A percentile compares a stretch with the other conserved stretches of the same genome.
Conservation (phyloP, 2,888 invertebrate genomes). For the Spatulosminthurus flaviceps region DNA sequence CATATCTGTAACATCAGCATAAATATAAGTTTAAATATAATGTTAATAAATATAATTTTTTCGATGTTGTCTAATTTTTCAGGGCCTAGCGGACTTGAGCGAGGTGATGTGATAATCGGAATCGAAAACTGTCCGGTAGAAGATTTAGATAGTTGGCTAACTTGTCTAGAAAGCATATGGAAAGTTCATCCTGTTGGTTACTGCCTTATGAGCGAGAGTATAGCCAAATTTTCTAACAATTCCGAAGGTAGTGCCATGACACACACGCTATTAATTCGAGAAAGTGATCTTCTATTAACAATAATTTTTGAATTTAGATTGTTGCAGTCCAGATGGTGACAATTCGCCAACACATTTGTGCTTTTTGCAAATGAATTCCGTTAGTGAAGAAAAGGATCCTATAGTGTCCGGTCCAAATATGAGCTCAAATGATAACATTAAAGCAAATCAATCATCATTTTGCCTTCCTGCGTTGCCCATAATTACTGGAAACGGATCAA, state of each 20-base stretch:
- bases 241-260: conserved; percentile 56
- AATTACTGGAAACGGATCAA: conserved; percentile 51
- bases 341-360: conserved; percentile 62
- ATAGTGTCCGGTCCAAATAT: conserved; percentile 30
- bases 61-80: too few relatives aligned
- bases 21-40: too few relatives aligned
- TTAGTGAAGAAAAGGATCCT: conserved; percentile 15
- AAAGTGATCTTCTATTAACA: too few relatives aligned
- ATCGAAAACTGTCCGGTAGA: conserved; percentile 62
- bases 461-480: conserved; percentile 62
- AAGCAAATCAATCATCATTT: conserved; percentile 52
- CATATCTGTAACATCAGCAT: too few relatives aligned
- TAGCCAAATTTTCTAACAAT: conserved; percentile 59
- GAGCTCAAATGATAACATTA: conserved; percentile 26
- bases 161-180: conserved; percentile 62
- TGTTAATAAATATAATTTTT: too few relatives aligned
- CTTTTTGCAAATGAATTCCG: conserved; percentile 51
- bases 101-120: conserved; percentile 61
- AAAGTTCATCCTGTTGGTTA: conserved; percentile 60
- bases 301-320: conserved; percentile 49
- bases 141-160: conserved; percentile 61
- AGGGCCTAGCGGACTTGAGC: conserved; percentile 61
- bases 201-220: conserved; percentile 58
- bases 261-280: too few relatives aligned
- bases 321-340: conserved; percentile 61